Evolutionary conservation across 2,888 invertebrate genomes (phyloP).

Genomic region (Eilema sororculum): DNA sequence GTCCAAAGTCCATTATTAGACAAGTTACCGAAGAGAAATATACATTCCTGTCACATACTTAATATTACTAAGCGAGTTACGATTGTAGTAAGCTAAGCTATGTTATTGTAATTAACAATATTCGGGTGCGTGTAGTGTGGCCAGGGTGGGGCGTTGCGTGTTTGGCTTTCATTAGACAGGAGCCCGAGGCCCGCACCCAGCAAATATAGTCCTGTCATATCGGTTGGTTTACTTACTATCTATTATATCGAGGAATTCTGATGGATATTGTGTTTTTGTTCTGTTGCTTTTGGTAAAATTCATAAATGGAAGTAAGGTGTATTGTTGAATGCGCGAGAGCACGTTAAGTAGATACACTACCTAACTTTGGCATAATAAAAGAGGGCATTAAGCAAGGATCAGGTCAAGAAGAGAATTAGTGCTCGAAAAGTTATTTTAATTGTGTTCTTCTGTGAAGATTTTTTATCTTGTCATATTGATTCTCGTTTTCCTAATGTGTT

Average conservation of each 20-base stretch:
- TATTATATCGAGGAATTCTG: conserved; percentile 38
- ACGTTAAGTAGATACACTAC: too few species aligned
- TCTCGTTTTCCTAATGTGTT: too few species aligned
- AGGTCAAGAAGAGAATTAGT: too few species aligned
- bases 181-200: conserved; percentile 72
- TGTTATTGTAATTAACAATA: conserved; percentile 65
- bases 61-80: conserved; percentile 34
- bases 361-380: too few species aligned
- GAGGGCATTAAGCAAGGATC: too few species aligned
- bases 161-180: conserved; percentile 79
- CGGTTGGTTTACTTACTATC: conserved; percentile 54
- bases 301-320: too few species aligned
- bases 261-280: conserved; percentile 26
- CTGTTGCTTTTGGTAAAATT: conserved; percentile 3
- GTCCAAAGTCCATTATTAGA: conserved; percentile 12
- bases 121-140: conserved; percentile 52
- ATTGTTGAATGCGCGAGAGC: too few species aligned
- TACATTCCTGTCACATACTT: conserved; percentile 26
- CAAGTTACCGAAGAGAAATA: conserved; percentile 18
- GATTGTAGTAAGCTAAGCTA: conserved; percentile 47
- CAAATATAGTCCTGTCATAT: conserved; percentile 62
- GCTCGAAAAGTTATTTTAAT: too few species aligned
- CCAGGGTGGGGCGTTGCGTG: conserved; percentile 76
- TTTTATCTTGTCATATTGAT: too few species aligned
- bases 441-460: too few species aligned